phyloP scores from a whole-genome alignment of 1,140 invertebrate species.

The Euwallacea fornicatus region DNA sequence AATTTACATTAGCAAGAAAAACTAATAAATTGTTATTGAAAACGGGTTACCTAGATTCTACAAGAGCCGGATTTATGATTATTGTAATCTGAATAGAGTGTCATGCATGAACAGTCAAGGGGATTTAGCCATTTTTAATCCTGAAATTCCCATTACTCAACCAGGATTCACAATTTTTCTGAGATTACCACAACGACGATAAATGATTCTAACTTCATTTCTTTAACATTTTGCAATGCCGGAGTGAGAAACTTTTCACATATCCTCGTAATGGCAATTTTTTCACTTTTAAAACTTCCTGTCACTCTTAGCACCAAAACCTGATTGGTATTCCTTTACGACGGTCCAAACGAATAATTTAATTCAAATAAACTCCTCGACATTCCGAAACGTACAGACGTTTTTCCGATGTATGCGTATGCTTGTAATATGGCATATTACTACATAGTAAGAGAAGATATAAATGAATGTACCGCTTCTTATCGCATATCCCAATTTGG shows the following conservation, averaged over 20 bases:
- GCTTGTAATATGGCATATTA: conserved; percentile 29
- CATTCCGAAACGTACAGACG: conserved; percentile 24
- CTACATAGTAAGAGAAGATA: conserved; percentile 21
- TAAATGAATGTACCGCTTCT: background rate
- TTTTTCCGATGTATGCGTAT: conserved; percentile 29
- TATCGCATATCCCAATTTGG: conserved; percentile 14
- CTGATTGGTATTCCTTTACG: conserved; percentile 24
- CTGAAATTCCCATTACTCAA: no score
- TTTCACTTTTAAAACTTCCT: conserved; percentile 6
- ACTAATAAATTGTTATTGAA: no score
- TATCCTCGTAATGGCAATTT: background rate
- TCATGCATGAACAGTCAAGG: no score
- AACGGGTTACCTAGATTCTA: no score
- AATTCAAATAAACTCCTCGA: conserved; percentile 25
- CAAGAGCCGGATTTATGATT: no score
- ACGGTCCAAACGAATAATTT: conserved; percentile 20
- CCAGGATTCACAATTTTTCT: background rate
- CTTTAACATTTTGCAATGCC: background rate
- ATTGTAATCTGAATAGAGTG: no score
- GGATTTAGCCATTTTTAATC: no score
- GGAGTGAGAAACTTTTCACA: background rate
- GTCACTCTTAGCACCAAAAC: background rate
- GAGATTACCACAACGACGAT: background rate
- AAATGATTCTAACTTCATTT: background rate
- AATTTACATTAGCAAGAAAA: no score